A percentile compares a stretch with the other conserved stretches of the same genome.
phyloP scores from a whole-genome alignment of 2,888 invertebrate species.

The Gastrophysa polygoni region DNA sequence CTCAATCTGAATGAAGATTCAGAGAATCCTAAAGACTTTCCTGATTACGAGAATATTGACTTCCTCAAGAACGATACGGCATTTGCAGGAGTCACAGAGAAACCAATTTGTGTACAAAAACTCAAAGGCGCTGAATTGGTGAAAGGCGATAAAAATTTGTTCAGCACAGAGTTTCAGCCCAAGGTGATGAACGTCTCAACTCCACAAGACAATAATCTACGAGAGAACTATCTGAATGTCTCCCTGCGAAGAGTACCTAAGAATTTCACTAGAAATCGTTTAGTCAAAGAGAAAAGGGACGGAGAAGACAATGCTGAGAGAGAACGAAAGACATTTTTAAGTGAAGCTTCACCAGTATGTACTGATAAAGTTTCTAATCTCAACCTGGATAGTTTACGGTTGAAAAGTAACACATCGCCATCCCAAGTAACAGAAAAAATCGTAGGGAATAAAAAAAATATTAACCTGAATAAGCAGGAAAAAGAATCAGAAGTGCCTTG shows the following conservation, averaged over 20 bases:
- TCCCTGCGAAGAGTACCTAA: conserved; percentile 54
- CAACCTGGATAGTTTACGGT: conserved; percentile 47
- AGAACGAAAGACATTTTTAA: conserved; percentile 33
- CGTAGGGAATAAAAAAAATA: conserved; percentile 39
- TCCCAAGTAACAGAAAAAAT: conserved; percentile 52
- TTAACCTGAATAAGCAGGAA: conserved; percentile 19
- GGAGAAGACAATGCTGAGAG: conserved; percentile 21
- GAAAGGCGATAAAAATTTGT: conserved; percentile 15
- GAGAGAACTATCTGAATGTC: conserved; percentile 42
- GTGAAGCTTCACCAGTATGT: conserved; percentile 33
- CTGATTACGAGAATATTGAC: conserved; percentile 53
- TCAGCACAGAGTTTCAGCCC: background rate
- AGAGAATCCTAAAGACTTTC: conserved; percentile 33
- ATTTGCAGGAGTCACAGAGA: conserved; percentile 41
- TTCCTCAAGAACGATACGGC: conserved; percentile 52
- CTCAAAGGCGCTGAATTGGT: conserved; percentile 29
- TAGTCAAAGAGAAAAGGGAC: conserved; percentile 44
- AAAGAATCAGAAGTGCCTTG: conserved; percentile 9
- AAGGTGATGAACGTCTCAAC: background rate
- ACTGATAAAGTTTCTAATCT: conserved; percentile 43
- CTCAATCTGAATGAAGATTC: background rate
- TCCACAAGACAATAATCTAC: conserved; percentile 42
- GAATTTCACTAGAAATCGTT: conserved; percentile 55
- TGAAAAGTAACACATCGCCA: conserved; percentile 40
- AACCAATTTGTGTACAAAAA: conserved; percentile 41